These are phyloP conservation scores for Chymomyza fuscimana DNA, from an alignment of 2,888 invertebrate species.

Conservation along the genomic window DNA sequence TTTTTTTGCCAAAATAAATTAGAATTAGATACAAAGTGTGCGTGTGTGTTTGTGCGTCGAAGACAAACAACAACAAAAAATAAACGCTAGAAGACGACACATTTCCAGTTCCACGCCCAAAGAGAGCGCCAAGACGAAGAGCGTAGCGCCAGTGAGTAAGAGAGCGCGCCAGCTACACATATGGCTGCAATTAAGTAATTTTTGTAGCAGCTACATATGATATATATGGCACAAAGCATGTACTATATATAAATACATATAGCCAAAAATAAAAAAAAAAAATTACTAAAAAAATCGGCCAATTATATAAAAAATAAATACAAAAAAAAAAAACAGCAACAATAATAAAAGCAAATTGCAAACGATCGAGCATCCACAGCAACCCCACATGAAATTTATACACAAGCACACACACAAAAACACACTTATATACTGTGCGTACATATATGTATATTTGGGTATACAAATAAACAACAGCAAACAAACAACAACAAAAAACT, in stretches of 20 bases:
- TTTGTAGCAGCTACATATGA: constrained; percentile 54
- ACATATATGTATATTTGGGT: constrained; percentile 5
- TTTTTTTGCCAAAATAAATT: constrained; percentile 66
- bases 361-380: constrained; percentile 8
- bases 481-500: constrained; percentile 22
- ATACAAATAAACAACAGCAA: neutral
- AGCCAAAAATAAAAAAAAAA: neutral
- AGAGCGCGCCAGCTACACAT: constrained; percentile 47
- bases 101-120: constrained; percentile 61
- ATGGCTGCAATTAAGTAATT: constrained; percentile 73
- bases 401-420: neutral
- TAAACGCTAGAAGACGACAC: constrained; percentile 38
- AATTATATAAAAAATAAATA: neutral
- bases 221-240: constrained; percentile 41
- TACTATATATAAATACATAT: constrained; percentile 2
- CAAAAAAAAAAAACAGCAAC: constrained; percentile 32
- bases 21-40: constrained; percentile 59
- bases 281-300: neutral
- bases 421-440: neutral
- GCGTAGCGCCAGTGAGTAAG: neutral
- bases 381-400: constrained; percentile 40
- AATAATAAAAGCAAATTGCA: neutral
- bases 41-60: neutral
- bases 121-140: neutral
- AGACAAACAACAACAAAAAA: neutral